phyloP scores from a whole-genome alignment of 2,113 vertebrate species.

The Nansenia antarctica region DNA sequence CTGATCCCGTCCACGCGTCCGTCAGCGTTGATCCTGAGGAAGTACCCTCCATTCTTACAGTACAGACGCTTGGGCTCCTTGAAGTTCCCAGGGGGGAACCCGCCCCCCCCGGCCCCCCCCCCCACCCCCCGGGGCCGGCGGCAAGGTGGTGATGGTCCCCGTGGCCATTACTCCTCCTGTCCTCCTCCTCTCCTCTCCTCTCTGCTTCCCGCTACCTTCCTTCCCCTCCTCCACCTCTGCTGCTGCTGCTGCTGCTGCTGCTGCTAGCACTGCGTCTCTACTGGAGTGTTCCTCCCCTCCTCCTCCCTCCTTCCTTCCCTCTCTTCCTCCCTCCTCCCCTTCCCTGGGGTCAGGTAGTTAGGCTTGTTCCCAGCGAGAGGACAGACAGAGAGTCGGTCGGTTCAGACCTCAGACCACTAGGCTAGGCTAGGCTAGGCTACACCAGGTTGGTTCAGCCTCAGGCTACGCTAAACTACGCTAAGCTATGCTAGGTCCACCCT shows the following conservation, averaged over 20 bases:
- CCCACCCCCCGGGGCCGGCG: constrained; percentile 80
- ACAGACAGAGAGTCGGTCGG: no score
- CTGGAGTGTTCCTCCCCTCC: constrained; percentile 33
- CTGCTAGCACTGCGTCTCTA: constrained; percentile 43
- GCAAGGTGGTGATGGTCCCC: constrained; percentile 87
- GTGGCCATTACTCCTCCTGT: constrained; percentile 77
- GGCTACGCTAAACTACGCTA: no score
- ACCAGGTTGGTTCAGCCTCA: no score
- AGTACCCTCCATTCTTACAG: constrained; percentile 96
- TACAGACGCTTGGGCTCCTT: constrained; percentile 95
- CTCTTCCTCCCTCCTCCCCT: constrained; percentile 54
- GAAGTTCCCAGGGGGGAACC: constrained; percentile 87
- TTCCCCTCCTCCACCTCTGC: constrained; percentile 45
- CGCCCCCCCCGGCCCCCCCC: constrained; percentile 69
- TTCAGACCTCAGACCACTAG: no score
- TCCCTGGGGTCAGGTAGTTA: constrained; percentile 53
- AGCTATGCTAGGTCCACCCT: background rate
- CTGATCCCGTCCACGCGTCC: constrained; percentile 91
- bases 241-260: constrained; percentile 40
- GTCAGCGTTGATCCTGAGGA: constrained; percentile 89
- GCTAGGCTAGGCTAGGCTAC: no score
- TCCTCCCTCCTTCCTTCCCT: constrained; percentile 18
- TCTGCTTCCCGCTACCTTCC: constrained; percentile 13
- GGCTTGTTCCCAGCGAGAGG: no score
- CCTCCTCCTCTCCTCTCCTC: constrained; percentile 54